phyloP scores from a whole-genome alignment of 2,797 vertebrate species.

The Thripadectes ignobilis region DNA sequence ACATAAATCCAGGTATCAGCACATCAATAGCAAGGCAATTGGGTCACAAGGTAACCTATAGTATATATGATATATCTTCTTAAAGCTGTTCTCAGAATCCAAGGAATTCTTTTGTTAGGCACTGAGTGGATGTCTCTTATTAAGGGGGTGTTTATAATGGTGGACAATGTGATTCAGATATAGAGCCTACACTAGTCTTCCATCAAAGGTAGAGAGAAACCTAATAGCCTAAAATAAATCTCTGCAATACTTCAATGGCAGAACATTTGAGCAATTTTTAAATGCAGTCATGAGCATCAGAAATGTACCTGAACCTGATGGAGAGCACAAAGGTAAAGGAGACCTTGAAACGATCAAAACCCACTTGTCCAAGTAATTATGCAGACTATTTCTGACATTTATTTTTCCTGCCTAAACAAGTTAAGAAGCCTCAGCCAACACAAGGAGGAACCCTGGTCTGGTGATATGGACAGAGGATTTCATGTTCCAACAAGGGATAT shows the following conservation, averaged over 20 bases:
- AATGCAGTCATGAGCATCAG: slow-evolving; percentile 9
- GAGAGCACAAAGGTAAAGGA: slow-evolving; percentile 14
- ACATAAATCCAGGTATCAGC: slow-evolving; percentile 63
- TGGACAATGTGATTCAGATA: slow-evolving; percentile 46
- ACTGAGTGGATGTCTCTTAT: slow-evolving; percentile 61
- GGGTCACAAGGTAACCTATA: slow-evolving; percentile 72
- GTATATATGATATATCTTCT: slow-evolving; percentile 50
- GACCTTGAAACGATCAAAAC: slow-evolving; percentile 17
- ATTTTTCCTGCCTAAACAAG: slow-evolving; percentile 25
- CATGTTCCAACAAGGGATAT: slow-evolving; percentile 20
- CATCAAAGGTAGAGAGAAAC: slow-evolving; percentile 56
- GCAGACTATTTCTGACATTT: neutral
- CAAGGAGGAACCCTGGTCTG: neutral
- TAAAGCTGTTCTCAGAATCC: slow-evolving; percentile 65
- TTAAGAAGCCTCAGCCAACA: neutral
- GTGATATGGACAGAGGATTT: slow-evolving; percentile 42
- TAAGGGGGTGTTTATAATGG: slow-evolving; percentile 70
- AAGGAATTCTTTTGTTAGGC: slow-evolving; percentile 67
- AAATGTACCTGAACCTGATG: slow-evolving; percentile 15
- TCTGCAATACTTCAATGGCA: slow-evolving; percentile 4
- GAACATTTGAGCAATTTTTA: slow-evolving; percentile 44
- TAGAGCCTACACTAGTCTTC: slow-evolving; percentile 38
- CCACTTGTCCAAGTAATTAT: slow-evolving; percentile 36
- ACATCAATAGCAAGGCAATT: slow-evolving; percentile 73
- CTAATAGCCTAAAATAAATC: slow-evolving; percentile 62